phyloP scores from a whole-genome alignment of 2,888 invertebrate genomes.

The Apamea crenata region DNA sequence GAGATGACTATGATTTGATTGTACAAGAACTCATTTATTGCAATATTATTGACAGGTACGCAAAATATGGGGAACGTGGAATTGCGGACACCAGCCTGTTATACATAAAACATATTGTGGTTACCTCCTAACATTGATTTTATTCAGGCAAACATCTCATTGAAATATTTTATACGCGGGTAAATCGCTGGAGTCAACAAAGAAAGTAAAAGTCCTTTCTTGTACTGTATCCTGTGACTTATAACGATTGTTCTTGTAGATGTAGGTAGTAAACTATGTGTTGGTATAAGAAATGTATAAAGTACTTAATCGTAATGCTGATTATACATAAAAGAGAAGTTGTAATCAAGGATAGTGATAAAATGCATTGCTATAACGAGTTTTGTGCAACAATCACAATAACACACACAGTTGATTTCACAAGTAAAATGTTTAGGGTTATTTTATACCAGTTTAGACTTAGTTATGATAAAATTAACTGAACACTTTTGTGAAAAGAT shows the following conservation, averaged over 20 bases:
- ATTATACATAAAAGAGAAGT: background rate
- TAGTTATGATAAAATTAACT: background rate
- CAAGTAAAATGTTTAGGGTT: slow-evolving; percentile 27
- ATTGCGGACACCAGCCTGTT: background rate
- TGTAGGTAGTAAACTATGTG: background rate
- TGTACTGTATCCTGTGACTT: background rate
- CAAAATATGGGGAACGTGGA: background rate
- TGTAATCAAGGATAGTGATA: background rate
- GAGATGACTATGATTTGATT: background rate
- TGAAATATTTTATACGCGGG: background rate
- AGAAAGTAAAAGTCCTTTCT: slow-evolving; percentile 19
- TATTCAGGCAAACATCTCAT: background rate
- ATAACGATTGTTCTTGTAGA: background rate
- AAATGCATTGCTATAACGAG: background rate
- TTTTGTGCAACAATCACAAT: slow-evolving; percentile 23
- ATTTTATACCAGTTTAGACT: background rate
- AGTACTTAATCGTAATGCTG: background rate
- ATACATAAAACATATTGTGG: background rate
- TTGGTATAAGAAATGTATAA: background rate
- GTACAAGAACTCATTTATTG: slow-evolving; percentile 10
- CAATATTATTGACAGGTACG: background rate
- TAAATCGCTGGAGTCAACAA: background rate
- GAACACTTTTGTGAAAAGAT: slow-evolving; percentile 2
- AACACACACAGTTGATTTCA: slow-evolving; percentile 25
- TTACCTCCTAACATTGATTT: background rate